A percentile compares a stretch with the other conserved stretches of the same genome.
Conservation (phyloP, 23 tunicate species). For the Clavelina lepadiformis region DNA sequence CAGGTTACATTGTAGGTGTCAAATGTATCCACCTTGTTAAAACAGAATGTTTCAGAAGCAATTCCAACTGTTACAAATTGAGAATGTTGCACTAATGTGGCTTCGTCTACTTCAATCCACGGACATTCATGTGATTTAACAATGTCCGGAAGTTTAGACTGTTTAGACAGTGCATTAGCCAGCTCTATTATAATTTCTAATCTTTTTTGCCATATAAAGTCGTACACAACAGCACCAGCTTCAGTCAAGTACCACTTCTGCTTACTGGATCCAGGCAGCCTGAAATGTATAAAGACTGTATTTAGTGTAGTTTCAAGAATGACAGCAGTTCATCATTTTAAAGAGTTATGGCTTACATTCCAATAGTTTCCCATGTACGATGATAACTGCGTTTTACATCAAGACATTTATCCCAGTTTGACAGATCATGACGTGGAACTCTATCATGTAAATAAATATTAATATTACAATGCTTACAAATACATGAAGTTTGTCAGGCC, state of each 20-base stretch:
- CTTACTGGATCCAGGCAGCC: constrained; percentile 36
- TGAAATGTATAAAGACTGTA: background rate
- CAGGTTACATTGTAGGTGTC: background rate
- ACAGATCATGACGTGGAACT: too few species aligned
- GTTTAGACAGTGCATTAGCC: constrained; percentile 4
- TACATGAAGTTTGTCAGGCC: too few species aligned
- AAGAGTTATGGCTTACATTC: constrained; percentile 21
- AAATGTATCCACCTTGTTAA: constrained; percentile 37
- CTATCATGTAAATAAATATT: too few species aligned
- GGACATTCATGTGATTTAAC: background rate
- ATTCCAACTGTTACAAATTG: constrained; percentile 64
- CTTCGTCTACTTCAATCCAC: constrained; percentile 34
- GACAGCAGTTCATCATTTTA: too few species aligned
- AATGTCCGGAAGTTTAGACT: background rate
- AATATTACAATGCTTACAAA: too few species aligned
- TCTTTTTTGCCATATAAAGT: constrained; percentile 57
- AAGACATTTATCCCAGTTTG: constrained; percentile 48
- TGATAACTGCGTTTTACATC: constrained; percentile 6
- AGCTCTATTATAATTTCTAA: constrained; percentile 16
- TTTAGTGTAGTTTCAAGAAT: too few species aligned
- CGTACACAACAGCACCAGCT: constrained; percentile 57
- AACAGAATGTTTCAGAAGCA: constrained; percentile 63
- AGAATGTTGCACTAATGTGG: constrained; percentile 23
- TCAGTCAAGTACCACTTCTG: constrained; percentile 52
- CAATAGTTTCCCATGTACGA: constrained; percentile 76